Conservation (phyloP, 1,140 invertebrate genomes). For the Zaprionus lachaisei region DNA sequence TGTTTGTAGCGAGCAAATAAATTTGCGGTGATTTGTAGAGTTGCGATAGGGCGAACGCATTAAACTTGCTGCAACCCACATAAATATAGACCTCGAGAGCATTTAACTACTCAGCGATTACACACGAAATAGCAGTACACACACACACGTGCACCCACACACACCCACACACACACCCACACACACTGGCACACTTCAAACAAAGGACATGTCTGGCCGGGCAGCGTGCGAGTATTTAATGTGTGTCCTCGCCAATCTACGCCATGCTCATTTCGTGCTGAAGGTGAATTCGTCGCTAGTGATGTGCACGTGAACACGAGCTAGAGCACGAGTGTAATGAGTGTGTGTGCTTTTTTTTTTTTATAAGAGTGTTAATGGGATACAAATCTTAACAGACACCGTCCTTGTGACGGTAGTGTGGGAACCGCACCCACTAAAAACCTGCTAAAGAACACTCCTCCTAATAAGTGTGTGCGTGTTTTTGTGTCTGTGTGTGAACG, state of each 20-base stretch:
- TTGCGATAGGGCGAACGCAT: constrained; percentile 45
- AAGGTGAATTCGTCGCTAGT: constrained; percentile 26
- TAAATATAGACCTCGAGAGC: constrained; percentile 51
- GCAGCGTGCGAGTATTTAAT: constrained; percentile 35
- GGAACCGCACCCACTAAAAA: too few species aligned
- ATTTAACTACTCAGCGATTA: constrained; percentile 70
- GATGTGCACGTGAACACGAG: constrained; percentile 25
- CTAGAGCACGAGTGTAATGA: neutral
- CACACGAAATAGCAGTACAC: constrained; percentile 31
- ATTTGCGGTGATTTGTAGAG: constrained; percentile 75
- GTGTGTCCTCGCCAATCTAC: constrained; percentile 42
- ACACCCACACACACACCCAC: constrained; percentile 1
- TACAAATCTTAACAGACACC: too few species aligned
- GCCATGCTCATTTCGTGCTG: constrained; percentile 16
- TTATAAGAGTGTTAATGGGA: too few species aligned
- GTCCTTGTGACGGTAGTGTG: too few species aligned
- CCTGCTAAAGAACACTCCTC: too few species aligned
- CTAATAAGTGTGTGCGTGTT: too few species aligned
- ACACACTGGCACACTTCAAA: constrained; percentile 15
- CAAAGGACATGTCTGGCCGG: constrained; percentile 13
- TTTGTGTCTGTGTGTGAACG: too few species aligned
- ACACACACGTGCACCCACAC: neutral
- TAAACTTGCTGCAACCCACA: constrained; percentile 50
- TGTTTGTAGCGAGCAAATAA: constrained; percentile 61
- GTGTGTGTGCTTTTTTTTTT: too few species aligned